Evolutionary conservation across 2,888 invertebrate genomes (phyloP).

Genomic region (Heliothis peltigera): DNA sequence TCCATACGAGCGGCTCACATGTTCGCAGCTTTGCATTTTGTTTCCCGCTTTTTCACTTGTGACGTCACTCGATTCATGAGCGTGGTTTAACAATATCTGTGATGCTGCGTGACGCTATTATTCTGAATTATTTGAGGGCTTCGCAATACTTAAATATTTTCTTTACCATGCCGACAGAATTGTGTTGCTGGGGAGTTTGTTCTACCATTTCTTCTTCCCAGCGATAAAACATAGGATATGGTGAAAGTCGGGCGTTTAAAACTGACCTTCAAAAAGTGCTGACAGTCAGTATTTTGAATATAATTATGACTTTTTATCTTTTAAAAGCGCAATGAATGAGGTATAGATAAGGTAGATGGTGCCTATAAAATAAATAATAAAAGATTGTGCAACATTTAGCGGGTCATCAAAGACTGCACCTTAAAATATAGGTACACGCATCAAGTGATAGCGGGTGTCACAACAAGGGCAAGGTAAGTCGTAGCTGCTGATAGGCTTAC

Average conservation of each 20-base stretch:
- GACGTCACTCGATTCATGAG: conserved; percentile 83
- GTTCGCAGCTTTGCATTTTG: conserved; percentile 86
- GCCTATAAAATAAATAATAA: background rate
- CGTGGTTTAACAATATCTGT: conserved; percentile 60
- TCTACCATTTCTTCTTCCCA: too few relatives aligned
- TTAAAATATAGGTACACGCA: conserved; percentile 32
- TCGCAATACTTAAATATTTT: too few relatives aligned
- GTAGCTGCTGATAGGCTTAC: conserved; percentile 26
- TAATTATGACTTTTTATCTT: too few relatives aligned
- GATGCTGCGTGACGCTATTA: conserved; percentile 17
- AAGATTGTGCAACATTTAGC: background rate
- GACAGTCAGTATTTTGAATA: too few relatives aligned
- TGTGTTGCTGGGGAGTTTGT: too few relatives aligned
- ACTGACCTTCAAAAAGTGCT: too few relatives aligned
- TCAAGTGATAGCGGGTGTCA: conserved; percentile 34
- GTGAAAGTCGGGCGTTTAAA: too few relatives aligned
- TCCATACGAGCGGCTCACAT: conserved; percentile 88
- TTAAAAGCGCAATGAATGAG: too few relatives aligned
- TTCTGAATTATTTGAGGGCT: conserved; percentile 6
- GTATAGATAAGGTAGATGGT: too few relatives aligned
- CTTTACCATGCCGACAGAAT: too few relatives aligned
- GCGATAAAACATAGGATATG: too few relatives aligned
- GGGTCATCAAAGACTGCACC: conserved; percentile 2
- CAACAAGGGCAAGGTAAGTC: conserved; percentile 49
- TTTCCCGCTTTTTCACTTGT: conserved; percentile 86